These are phyloP conservation scores for Acromyrmex heyeri DNA, from an alignment of 1,140 invertebrate species.

Conservation along the genomic window DNA sequence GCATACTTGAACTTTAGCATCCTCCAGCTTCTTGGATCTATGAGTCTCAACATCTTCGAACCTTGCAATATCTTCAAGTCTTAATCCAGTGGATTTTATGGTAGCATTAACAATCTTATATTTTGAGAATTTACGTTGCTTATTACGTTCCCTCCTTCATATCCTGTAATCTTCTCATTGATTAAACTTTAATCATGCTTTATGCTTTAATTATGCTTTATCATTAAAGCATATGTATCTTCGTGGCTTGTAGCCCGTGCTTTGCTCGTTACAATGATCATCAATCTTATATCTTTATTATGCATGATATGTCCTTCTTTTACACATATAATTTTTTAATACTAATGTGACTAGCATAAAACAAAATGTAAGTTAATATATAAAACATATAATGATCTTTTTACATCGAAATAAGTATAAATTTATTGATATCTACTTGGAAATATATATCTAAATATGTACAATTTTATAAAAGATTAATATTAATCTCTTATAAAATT, in stretches of 20 bases:
- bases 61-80: neutral
- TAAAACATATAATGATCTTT: neutral
- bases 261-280: neutral
- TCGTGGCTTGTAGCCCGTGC: neutral
- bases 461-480: neutral
- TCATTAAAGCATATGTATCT: neutral
- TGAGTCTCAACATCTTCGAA: conserved; percentile 6
- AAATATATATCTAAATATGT: neutral
- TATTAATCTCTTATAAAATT: neutral
- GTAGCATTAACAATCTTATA: neutral
- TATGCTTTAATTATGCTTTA: too few relatives aligned
- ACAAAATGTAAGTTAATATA: conserved; percentile 1
- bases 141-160: conserved; percentile 15
- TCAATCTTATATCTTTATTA: neutral
- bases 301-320: conserved; percentile 1
- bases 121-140: neutral
- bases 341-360: neutral
- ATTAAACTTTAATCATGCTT: neutral
- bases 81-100: neutral
- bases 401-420: neutral
- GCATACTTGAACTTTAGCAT: neutral
- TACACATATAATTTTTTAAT: neutral
- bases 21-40: neutral
- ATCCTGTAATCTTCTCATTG: conserved; percentile 15
- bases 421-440: neutral